A percentile compares a stretch with the other conserved stretches of the same genome.
These are phyloP conservation scores for Meteorus cinctellus DNA, from an alignment of 2,888 invertebrate genomes.

Conservation along the genomic window DNA sequence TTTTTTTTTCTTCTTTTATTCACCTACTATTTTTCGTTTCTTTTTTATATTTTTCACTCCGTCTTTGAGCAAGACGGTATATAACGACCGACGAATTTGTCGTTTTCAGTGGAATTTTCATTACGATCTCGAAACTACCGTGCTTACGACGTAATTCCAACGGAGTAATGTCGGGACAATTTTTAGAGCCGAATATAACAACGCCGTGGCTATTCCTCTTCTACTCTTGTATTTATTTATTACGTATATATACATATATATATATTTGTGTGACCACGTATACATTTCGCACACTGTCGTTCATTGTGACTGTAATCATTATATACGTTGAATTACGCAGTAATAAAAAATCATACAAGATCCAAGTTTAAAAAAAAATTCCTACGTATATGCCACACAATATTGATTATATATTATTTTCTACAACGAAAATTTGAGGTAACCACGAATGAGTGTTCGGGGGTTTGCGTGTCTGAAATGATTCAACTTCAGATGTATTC, in stretches of 20 bases:
- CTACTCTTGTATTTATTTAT: constrained; percentile 20
- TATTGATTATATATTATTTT: constrained; percentile 9
- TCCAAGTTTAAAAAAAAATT: neutral
- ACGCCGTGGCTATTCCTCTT: constrained; percentile 39
- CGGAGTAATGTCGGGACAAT: constrained; percentile 50
- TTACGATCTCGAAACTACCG: constrained; percentile 53
- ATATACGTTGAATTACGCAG: constrained; percentile 1
- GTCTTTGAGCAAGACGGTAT: constrained; percentile 27
- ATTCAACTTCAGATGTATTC: constrained; percentile 23
- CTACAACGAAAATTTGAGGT: neutral
- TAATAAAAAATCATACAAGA: neutral
- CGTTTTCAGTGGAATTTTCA: constrained; percentile 50
- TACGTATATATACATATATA: constrained; percentile 30
- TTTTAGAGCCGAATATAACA: constrained; percentile 45
- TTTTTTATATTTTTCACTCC: constrained; percentile 2
- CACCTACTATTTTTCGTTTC: neutral
- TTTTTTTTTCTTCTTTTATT: neutral
- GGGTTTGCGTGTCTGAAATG: constrained; percentile 28
- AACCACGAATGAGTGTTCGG: constrained; percentile 14
- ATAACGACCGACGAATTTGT: constrained; percentile 51
- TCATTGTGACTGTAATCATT: constrained; percentile 36
- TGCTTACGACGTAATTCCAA: constrained; percentile 53
- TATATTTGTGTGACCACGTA: constrained; percentile 24
- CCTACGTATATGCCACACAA: neutral
- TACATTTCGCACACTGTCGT: constrained; percentile 28